Conservation (phyloP, 2,888 invertebrate species). For the Malthinus flaveolus region DNA sequence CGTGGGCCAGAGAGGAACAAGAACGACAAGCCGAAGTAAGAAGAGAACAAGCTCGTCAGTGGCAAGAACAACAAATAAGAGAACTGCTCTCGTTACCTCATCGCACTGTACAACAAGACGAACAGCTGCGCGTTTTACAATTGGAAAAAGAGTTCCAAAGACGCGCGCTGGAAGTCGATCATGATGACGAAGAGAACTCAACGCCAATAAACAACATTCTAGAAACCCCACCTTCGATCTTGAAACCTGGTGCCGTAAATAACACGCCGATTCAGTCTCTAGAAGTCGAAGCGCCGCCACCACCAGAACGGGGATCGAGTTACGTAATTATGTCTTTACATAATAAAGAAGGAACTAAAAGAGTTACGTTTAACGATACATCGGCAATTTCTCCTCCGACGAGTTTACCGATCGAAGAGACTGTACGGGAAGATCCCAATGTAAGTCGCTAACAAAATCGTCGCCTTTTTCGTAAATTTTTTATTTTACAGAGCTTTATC, state of each 20-base stretch:
- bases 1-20: constrained; percentile 92
- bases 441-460: constrained; percentile 59
- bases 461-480: constrained; percentile 6
- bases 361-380: constrained; percentile 52
- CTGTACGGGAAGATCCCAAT: constrained; percentile 74
- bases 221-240: constrained; percentile 50
- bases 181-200: constrained; percentile 72
- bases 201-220: constrained; percentile 47
- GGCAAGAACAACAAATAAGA: constrained; percentile 86
- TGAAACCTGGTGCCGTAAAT: constrained; percentile 51
- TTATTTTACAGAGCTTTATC: constrained; percentile 68
- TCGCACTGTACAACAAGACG: constrained; percentile 80
- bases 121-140: constrained; percentile 84
- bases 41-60: constrained; percentile 73
- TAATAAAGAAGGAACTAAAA: constrained; percentile 51
- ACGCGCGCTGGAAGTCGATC: constrained; percentile 78
- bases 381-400: constrained; percentile 46
- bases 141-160: constrained; percentile 94
- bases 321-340: constrained; percentile 79
- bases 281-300: constrained; percentile 63
- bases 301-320: constrained; percentile 87
- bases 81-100: constrained; percentile 72
- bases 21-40: constrained; percentile 75
- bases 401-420: constrained; percentile 31
- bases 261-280: constrained; percentile 43